phyloP scores from a whole-genome alignment of 2,113 vertebrate genomes.

The Rana temporaria region DNA sequence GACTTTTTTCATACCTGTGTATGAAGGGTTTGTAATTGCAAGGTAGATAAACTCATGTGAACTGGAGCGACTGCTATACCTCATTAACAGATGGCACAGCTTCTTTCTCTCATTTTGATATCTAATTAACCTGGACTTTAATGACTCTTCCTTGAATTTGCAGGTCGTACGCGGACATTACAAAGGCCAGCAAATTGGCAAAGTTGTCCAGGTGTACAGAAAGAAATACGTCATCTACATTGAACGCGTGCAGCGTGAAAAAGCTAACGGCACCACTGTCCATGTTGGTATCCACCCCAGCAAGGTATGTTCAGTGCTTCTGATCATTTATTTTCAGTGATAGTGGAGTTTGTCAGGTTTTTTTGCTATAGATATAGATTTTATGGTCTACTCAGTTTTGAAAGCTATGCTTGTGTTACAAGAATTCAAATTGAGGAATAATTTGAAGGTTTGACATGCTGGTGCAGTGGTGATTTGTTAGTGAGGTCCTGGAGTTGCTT shows the following conservation, averaged over 20 bases:
- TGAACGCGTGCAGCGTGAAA: constrained; percentile 91
- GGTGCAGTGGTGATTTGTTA: no score
- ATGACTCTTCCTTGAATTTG: neutral
- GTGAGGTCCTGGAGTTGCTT: neutral
- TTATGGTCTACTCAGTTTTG: no score
- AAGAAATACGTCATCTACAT: constrained; percentile 95
- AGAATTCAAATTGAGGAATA: no score
- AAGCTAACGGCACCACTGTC: constrained; percentile 91
- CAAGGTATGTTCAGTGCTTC: constrained; percentile 75
- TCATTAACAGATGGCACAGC: constrained; percentile 37
- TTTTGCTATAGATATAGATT: no score
- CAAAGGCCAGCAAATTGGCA: constrained; percentile 95
- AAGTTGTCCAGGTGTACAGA: constrained; percentile 93
- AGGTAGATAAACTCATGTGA: constrained; percentile 25
- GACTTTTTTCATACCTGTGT: constrained; percentile 31
- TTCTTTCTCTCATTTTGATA: neutral
- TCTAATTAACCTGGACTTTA: neutral
- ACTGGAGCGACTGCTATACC: constrained; percentile 19
- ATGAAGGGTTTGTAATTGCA: constrained; percentile 9
- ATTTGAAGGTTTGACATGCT: no score
- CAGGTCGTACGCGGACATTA: constrained; percentile 92
- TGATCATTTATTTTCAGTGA: no score
- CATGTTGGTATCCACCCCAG: constrained; percentile 93
- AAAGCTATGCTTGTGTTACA: no score
- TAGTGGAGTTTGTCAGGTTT: no score